These are phyloP conservation scores for Nannoperca obscura DNA, from an alignment of 2,797 vertebrate genomes.

Conservation along the genomic window DNA sequence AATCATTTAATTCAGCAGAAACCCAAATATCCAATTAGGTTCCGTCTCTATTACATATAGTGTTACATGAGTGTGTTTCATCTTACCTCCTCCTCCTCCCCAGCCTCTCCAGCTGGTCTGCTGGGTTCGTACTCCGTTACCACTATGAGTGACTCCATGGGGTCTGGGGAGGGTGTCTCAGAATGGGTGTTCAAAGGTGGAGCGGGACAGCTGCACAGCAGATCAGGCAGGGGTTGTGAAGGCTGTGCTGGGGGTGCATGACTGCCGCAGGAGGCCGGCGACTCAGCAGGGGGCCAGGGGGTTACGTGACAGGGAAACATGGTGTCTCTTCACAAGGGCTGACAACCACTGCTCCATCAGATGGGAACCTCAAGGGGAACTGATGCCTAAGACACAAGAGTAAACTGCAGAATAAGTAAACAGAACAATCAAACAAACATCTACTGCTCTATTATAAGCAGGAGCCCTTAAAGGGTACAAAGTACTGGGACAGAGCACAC, in stretches of 20 bases:
- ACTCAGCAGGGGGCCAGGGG: conserved; percentile 83
- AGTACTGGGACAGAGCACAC: not conserved
- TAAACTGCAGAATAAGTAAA: conserved; percentile 24
- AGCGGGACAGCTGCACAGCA: conserved; percentile 85
- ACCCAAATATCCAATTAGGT: conserved; percentile 6
- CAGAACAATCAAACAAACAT: not conserved
- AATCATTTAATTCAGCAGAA: not conserved
- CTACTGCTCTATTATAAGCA: not conserved
- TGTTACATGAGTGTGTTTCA: not conserved
- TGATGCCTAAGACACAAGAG: conserved; percentile 36
- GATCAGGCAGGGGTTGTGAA: conserved; percentile 83
- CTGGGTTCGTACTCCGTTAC: conserved; percentile 91
- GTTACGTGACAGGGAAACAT: conserved; percentile 90
- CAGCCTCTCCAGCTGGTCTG: conserved; percentile 61
- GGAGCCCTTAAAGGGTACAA: not conserved
- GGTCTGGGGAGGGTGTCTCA: conserved; percentile 74
- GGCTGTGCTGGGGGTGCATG: conserved; percentile 78
- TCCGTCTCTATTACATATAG: not conserved
- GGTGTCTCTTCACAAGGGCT: conserved; percentile 76
- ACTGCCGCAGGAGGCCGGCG: conserved; percentile 68
- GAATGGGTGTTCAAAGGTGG: conserved; percentile 70
- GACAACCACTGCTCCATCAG: conserved; percentile 78
- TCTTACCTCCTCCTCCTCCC: conserved; percentile 73
- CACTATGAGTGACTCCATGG: conserved; percentile 96
- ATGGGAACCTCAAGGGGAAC: conserved; percentile 30